Conservation (phyloP, 2,113 vertebrate species). For the Hemichromis elongatus region DNA sequence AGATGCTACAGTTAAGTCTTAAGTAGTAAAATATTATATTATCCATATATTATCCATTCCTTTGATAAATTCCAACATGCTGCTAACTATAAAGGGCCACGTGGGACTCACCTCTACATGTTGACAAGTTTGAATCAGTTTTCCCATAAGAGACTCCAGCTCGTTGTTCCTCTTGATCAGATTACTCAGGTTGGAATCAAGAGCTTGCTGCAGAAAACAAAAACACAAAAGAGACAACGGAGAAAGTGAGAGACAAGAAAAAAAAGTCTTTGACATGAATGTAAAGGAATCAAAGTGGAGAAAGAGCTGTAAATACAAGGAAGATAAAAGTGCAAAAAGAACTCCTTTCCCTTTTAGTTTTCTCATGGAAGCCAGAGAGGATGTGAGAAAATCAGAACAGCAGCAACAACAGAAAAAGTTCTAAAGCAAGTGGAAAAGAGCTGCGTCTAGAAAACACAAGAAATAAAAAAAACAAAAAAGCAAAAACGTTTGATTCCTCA, state of each 20-base stretch:
- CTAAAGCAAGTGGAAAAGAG: not conserved
- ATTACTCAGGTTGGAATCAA: constrained; percentile 89
- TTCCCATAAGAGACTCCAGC: constrained; percentile 91
- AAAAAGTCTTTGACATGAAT: not conserved
- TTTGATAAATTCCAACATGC: not conserved
- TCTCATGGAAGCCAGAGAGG: not conserved
- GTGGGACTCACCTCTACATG: constrained; percentile 88
- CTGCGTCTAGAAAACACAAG: not conserved
- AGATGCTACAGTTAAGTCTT: not conserved
- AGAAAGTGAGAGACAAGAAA: not conserved
- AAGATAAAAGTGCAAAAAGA: not conserved
- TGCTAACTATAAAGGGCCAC: not conserved
- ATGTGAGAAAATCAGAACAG: not conserved
- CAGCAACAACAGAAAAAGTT: not conserved
- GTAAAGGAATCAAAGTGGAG: not conserved
- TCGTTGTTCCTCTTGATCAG: constrained; percentile 95
- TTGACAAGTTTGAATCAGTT: constrained; percentile 94
- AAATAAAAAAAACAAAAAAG: not conserved
- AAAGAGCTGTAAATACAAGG: not conserved
- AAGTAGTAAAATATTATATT: not conserved
- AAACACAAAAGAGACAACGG: not conserved
- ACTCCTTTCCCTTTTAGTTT: not conserved
- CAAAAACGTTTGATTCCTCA: not conserved
- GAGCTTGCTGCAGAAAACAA: constrained; percentile 81
- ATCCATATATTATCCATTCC: not conserved